Evolutionary conservation across 1,140 invertebrate genomes (phyloP).

Genomic region (Myzus persicae): DNA sequence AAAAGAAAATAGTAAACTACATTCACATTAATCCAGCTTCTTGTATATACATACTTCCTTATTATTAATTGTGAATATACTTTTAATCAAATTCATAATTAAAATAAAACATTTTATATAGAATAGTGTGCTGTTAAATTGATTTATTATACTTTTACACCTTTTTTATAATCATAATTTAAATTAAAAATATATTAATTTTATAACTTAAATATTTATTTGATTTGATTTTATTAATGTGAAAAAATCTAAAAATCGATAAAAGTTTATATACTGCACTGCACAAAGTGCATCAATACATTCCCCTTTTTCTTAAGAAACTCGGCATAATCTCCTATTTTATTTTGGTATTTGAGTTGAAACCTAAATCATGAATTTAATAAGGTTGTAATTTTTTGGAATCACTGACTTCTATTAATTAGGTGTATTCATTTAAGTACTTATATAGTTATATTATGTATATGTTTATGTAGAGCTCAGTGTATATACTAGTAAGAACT

Average conservation of each 20-base stretch:
- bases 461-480: background rate
- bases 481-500: background rate
- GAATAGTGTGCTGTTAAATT: constrained; percentile 11
- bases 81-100: constrained; percentile 29
- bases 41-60: constrained; percentile 32
- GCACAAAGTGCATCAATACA: background rate
- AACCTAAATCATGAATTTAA: background rate
- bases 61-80: constrained; percentile 26
- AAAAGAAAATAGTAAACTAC: background rate
- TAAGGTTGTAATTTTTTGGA: background rate
- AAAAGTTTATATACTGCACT: background rate
- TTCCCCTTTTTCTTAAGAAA: background rate
- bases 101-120: constrained; percentile 26
- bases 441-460: background rate
- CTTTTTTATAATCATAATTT: constrained; percentile 18
- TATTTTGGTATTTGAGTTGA: background rate
- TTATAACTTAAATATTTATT: background rate
- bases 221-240: background rate
- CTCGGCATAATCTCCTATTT: background rate
- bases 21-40: constrained; percentile 33
- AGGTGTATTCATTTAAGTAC: background rate
- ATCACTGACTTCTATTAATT: background rate
- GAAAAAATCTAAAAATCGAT: background rate
- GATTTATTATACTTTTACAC: constrained; percentile 28
- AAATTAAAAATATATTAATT: constrained; percentile 41